Conservation (phyloP, 1,140 invertebrate species). For the Maconellicoccus hirsutus region DNA sequence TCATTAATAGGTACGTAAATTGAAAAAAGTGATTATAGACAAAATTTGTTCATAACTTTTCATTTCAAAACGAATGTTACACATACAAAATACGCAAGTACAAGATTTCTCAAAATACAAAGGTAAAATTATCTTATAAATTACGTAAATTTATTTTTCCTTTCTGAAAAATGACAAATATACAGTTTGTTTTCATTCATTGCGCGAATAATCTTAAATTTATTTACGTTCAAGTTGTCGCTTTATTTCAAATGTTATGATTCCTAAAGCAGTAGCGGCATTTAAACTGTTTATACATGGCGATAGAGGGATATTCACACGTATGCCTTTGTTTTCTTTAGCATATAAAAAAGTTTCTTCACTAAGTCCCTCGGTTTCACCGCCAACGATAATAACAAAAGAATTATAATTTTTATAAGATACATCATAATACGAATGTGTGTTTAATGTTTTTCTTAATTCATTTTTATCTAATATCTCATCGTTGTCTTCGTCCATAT, state of each 20-base stretch:
- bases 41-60: too few relatives aligned
- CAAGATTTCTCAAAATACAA: too few relatives aligned
- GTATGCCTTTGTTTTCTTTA: constrained; percentile 40
- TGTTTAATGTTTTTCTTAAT: constrained; percentile 25
- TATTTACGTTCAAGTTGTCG: constrained; percentile 40
- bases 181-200: too few relatives aligned
- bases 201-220: not conserved
- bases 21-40: too few relatives aligned
- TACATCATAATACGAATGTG: constrained; percentile 49
- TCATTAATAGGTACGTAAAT: too few relatives aligned
- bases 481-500: constrained; percentile 22
- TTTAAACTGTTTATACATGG: constrained; percentile 77
- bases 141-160: too few relatives aligned
- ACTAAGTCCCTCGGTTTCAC: constrained; percentile 79
- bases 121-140: too few relatives aligned
- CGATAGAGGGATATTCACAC: constrained; percentile 64
- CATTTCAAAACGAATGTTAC: too few relatives aligned
- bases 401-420: constrained; percentile 42
- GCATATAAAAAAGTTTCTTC: constrained; percentile 47
- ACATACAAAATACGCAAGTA: too few relatives aligned
- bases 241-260: constrained; percentile 75
- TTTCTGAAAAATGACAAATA: too few relatives aligned
- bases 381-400: constrained; percentile 62
- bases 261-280: constrained; percentile 60
- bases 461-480: constrained; percentile 24